Evolutionary conservation across 2,888 invertebrate genomes (phyloP).

Genomic region (Gryllus longicercus): DNA sequence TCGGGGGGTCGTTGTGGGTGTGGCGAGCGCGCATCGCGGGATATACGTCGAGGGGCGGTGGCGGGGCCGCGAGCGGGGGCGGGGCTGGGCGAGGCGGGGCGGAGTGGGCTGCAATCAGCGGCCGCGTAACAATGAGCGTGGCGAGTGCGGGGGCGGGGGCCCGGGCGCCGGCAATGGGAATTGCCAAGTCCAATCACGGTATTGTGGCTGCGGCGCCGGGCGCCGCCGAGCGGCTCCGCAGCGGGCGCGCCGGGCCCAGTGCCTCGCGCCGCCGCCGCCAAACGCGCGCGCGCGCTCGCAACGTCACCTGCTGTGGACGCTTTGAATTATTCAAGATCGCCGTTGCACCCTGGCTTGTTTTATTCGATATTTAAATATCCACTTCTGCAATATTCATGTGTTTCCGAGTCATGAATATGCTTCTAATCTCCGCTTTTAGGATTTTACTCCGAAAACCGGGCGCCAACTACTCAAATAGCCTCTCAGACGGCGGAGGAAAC

Average conservation of each 20-base stretch:
- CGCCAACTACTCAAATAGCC: too few relatives aligned
- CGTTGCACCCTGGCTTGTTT: background rate
- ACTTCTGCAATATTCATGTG: constrained; percentile 17
- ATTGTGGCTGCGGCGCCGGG: background rate
- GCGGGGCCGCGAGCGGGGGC: background rate
- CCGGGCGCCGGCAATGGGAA: background rate
- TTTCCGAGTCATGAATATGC: constrained; percentile 17
- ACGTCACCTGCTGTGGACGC: background rate
- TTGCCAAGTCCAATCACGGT: constrained; percentile 1
- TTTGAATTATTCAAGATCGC: constrained; percentile 8
- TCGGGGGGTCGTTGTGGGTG: too few relatives aligned
- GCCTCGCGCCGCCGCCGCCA: background rate
- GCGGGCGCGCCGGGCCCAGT: background rate
- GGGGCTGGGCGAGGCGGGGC: background rate
- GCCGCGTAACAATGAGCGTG: constrained; percentile 1
- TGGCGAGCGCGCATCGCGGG: too few relatives aligned
- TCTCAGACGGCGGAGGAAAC: too few relatives aligned
- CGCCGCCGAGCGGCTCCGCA: background rate
- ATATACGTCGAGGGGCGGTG: background rate
- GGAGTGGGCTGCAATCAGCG: background rate
- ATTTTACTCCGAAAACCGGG: background rate
- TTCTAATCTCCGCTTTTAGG: constrained; percentile 5
- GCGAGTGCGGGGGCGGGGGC: background rate
- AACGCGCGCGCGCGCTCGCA: background rate
- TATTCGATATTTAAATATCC: constrained; percentile 17